These are phyloP conservation scores for Lophotriccus pileatus DNA, from an alignment of 2,797 vertebrate genomes.

Conservation along the genomic window DNA sequence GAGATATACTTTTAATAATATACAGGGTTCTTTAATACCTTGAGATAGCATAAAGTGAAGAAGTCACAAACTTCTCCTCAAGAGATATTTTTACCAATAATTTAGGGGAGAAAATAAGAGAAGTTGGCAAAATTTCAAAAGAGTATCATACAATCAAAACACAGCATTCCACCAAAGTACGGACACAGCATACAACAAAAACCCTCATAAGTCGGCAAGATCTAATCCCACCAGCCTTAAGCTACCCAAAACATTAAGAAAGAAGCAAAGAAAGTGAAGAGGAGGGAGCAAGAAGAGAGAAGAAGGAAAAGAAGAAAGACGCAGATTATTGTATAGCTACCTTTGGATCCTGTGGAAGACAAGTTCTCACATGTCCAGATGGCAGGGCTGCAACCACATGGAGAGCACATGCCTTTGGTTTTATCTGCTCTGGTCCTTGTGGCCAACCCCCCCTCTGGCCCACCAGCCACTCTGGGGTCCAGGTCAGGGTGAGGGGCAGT, in stretches of 20 bases:
- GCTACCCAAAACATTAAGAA: background rate
- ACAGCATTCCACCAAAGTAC: background rate
- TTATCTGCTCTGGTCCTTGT: no score
- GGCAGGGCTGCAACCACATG: no score
- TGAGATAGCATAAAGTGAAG: background rate
- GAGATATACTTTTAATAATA: background rate
- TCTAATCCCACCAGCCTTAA: background rate
- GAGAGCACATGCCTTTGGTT: no score
- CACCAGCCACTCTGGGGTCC: background rate
- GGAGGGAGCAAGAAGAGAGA: background rate
- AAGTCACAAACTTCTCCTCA: background rate
- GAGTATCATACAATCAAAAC: background rate
- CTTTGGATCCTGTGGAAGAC: no score
- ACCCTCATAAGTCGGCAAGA: background rate
- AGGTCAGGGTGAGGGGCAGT: background rate
- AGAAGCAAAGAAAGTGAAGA: background rate
- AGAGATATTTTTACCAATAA: background rate
- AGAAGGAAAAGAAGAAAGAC: background rate
- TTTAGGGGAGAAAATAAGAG: background rate
- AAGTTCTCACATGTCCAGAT: no score
- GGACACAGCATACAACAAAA: background rate
- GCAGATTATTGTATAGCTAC: background rate
- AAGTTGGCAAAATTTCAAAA: background rate
- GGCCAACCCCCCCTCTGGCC: no score
- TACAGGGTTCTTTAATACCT: background rate